These are phyloP conservation scores for Forficula auricularia DNA, from an alignment of 1,140 invertebrate genomes.

Conservation along the genomic window DNA sequence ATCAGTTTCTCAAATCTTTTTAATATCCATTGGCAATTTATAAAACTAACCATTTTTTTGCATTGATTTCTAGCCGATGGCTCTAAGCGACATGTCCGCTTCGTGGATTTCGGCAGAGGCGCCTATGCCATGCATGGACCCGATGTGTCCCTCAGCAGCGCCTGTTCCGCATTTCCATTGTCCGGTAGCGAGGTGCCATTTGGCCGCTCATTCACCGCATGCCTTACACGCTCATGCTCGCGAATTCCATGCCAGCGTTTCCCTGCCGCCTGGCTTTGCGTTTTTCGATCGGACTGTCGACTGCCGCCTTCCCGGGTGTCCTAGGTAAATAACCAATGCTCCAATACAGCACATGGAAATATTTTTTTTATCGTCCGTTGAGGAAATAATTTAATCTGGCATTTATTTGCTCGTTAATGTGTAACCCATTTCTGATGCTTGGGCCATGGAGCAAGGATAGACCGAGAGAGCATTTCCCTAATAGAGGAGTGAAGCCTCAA, in stretches of 20 bases:
- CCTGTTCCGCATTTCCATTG: slow-evolving; percentile 55
- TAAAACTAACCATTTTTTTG: too few relatives aligned
- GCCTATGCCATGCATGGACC: slow-evolving; percentile 36
- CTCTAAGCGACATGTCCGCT: too few relatives aligned
- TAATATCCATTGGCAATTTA: too few relatives aligned
- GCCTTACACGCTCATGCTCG: slow-evolving; percentile 52
- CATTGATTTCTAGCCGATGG: too few relatives aligned
- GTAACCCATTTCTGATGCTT: too few relatives aligned
- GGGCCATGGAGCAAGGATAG: too few relatives aligned
- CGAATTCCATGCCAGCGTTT: slow-evolving; percentile 68
- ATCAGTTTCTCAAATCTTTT: too few relatives aligned
- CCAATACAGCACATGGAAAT: background rate
- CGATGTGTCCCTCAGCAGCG: slow-evolving; percentile 37
- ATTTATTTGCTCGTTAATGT: too few relatives aligned
- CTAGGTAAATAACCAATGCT: slow-evolving; percentile 27
- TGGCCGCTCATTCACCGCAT: slow-evolving; percentile 46
- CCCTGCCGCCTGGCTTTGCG: slow-evolving; percentile 62
- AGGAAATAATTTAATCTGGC: too few relatives aligned
- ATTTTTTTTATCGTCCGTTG: slow-evolving; percentile 13
- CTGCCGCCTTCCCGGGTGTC: slow-evolving; percentile 48
- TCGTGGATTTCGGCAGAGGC: slow-evolving; percentile 17
- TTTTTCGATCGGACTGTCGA: slow-evolving; percentile 65
- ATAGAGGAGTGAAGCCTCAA: too few relatives aligned
- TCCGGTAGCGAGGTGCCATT: slow-evolving; percentile 51
- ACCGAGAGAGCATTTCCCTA: too few relatives aligned